Conservation (phyloP, 2,888 invertebrate species). For the Ennomos erosarius region DNA sequence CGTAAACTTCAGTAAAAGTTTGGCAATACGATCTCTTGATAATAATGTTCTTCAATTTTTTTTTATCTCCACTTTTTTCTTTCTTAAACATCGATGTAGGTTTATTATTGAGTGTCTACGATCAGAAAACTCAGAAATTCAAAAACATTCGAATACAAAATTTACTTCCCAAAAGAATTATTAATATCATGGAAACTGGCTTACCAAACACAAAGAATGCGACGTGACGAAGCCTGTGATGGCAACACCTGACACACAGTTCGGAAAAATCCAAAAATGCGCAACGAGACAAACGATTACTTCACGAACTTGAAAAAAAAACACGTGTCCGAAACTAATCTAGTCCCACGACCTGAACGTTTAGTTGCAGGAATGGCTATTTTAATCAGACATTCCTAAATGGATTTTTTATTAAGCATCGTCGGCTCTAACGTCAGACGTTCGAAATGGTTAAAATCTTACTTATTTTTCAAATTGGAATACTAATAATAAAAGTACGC, state of each 20-base stretch:
- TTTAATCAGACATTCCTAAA: slow-evolving; percentile 80
- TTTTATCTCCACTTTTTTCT: no score
- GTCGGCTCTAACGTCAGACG: slow-evolving; percentile 23
- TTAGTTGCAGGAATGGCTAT: slow-evolving; percentile 54
- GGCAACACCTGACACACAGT: slow-evolving; percentile 49
- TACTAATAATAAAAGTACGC: slow-evolving; percentile 30
- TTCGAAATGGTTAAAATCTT: slow-evolving; percentile 54
- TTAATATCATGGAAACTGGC: no score
- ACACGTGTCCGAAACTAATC: slow-evolving; percentile 74
- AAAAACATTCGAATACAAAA: no score
- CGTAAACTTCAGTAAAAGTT: slow-evolving; percentile 10
- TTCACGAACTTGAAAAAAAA: slow-evolving; percentile 66
- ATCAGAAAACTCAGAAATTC: no score
- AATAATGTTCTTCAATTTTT: no score
- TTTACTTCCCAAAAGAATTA: no score
- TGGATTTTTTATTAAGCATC: slow-evolving; percentile 61
- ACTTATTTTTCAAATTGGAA: slow-evolving; percentile 55
- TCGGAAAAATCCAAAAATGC: slow-evolving; percentile 45
- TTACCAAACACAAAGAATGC: slow-evolving; percentile 27
- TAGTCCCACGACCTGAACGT: slow-evolving; percentile 67
- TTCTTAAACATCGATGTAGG: no score
- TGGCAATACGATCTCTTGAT: slow-evolving; percentile 1
- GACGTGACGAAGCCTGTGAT: slow-evolving; percentile 30
- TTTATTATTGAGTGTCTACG: no score
- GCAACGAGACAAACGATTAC: slow-evolving; percentile 57